Conservation (phyloP, 2,888 invertebrate species). For the Hyposoter dolosus region DNA sequence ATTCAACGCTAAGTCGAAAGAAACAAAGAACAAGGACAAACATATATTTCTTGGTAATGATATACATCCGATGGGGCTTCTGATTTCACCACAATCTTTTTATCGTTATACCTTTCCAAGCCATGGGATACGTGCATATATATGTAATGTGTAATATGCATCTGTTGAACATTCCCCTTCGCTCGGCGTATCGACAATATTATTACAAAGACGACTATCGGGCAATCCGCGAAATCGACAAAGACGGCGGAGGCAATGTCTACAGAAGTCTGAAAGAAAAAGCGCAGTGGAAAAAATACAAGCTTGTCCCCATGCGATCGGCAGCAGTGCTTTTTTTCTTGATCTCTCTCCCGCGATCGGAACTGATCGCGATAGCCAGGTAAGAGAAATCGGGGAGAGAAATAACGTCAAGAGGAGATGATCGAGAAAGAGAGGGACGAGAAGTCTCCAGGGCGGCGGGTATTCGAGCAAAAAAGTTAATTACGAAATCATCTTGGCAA, state of each 20-base stretch:
- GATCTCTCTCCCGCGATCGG: conserved; percentile 45
- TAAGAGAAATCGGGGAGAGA: conserved; percentile 38
- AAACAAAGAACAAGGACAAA: conserved; percentile 35
- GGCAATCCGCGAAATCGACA: conserved; percentile 38
- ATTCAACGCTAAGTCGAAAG: conserved; percentile 15
- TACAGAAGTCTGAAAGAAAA: not conserved
- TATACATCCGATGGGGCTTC: conserved; percentile 47
- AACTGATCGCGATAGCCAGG: conserved; percentile 8
- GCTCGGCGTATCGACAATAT: conserved; percentile 28
- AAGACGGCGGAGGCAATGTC: conserved; percentile 6
- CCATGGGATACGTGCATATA: not conserved
- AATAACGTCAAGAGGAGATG: conserved; percentile 2
- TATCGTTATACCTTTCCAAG: conserved; percentile 29
- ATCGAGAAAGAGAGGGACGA: conserved; percentile 22
- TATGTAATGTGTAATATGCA: not conserved
- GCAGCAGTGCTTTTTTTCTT: conserved; percentile 25
- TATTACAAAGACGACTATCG: conserved; percentile 8
- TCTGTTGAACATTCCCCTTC: conserved; percentile 20
- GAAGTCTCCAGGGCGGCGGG: conserved; percentile 49
- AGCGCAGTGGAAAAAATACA: conserved; percentile 48
- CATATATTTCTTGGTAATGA: conserved; percentile 49
- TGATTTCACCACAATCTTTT: conserved; percentile 62
- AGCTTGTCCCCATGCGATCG: conserved; percentile 51
- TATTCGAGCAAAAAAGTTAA: conserved; percentile 79
- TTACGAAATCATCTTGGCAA: conserved; percentile 79